Evolutionary conservation across 2,888 invertebrate species (phyloP).

Genomic region (Smittia sp.): DNA sequence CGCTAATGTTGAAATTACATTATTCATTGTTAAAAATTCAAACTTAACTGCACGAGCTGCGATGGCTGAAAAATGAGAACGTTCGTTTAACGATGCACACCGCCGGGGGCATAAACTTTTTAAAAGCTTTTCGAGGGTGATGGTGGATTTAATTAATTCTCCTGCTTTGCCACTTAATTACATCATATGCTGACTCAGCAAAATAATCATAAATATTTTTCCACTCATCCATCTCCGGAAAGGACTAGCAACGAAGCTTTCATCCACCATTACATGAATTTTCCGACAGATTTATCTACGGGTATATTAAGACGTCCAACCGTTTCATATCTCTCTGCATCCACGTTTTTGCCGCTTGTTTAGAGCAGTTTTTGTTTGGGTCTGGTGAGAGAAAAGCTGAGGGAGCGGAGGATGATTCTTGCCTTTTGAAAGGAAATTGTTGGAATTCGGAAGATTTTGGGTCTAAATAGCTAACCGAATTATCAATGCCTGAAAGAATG

Average conservation of each 20-base stretch:
- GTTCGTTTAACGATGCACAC: not conserved
- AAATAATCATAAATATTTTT: not conserved
- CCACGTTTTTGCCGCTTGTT: not conserved
- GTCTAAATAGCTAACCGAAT: too few relatives aligned
- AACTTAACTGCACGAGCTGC: slow-evolving; percentile 12
- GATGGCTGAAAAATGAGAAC: not conserved
- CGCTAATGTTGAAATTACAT: not conserved
- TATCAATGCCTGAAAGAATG: too few relatives aligned
- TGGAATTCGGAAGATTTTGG: not conserved
- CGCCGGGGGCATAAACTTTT: not conserved
- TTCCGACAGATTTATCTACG: slow-evolving; percentile 25
- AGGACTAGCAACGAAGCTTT: slow-evolving; percentile 1
- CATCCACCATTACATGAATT: slow-evolving; percentile 5
- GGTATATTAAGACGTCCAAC: slow-evolving; percentile 29
- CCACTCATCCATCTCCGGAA: not conserved
- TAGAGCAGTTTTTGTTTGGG: not conserved
- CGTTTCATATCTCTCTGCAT: slow-evolving; percentile 21
- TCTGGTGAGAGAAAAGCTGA: not conserved
- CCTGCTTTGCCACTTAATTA: slow-evolving; percentile 28
- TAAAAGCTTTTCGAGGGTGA: not conserved
- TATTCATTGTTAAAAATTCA: not conserved
- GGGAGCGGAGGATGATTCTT: not conserved
- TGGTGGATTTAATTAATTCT: slow-evolving; percentile 21
- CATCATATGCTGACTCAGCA: slow-evolving; percentile 1
- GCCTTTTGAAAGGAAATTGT: not conserved